A percentile compares a stretch with the other conserved stretches of the same genome.
phyloP scores from a whole-genome alignment of 2,113 vertebrate species.

The Callionymus lyra region DNA sequence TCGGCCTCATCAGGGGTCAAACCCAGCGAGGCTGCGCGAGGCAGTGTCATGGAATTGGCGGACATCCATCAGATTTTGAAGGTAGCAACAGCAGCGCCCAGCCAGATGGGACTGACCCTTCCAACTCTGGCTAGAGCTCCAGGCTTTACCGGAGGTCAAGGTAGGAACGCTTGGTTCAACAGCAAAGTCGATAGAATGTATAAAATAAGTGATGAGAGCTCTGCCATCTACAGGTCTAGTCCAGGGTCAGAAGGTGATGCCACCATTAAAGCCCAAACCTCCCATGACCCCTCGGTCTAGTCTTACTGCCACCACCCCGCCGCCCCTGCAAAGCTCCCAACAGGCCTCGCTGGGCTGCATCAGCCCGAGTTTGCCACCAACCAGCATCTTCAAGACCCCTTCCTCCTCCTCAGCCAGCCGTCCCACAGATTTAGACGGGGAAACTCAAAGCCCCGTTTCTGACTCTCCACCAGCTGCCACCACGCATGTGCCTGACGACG shows the following conservation, averaged over 20 bases:
- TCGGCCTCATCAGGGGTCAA: slow-evolving; percentile 69
- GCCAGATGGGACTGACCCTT: slow-evolving; percentile 81
- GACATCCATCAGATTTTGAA: slow-evolving; percentile 96
- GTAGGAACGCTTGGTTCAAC: slow-evolving; percentile 15
- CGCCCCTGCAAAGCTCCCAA: slow-evolving; percentile 83
- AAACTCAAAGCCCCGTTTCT: slow-evolving; percentile 71
- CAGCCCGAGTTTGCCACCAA: slow-evolving; percentile 84
- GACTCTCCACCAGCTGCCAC: slow-evolving; percentile 56
- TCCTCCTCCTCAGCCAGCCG: slow-evolving; percentile 63
- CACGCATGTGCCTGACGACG: slow-evolving; percentile 68
- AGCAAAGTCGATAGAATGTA: no score
- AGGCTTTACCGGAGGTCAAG: slow-evolving; percentile 43
- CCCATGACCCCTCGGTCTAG: slow-evolving; percentile 79
- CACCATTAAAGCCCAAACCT: slow-evolving; percentile 88
- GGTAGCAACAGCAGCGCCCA: slow-evolving; percentile 78
- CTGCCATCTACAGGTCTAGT: slow-evolving; percentile 24
- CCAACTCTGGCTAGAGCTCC: slow-evolving; percentile 81
- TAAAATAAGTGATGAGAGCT: no score
- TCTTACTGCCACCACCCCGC: slow-evolving; percentile 80
- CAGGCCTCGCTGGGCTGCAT: slow-evolving; percentile 88
- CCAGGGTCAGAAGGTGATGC: slow-evolving; percentile 72
- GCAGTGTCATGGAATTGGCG: slow-evolving; percentile 72
- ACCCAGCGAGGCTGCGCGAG: slow-evolving; percentile 38
- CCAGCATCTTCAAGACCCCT: slow-evolving; percentile 67
- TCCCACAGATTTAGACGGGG: slow-evolving; percentile 27